phyloP scores from a whole-genome alignment of 1,140 invertebrate species.

The Drosophila bifasciata region DNA sequence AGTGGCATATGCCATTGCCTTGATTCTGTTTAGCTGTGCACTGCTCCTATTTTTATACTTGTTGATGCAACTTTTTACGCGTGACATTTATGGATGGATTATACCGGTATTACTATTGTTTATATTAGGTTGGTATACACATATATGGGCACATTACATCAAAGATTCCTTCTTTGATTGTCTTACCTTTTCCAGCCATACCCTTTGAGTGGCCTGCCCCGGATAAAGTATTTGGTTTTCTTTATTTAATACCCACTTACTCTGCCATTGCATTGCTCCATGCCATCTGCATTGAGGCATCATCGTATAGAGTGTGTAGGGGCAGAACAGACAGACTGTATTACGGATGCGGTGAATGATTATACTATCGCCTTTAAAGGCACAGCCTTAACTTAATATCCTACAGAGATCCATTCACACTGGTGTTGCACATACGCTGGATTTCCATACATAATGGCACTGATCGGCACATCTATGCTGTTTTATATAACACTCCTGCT shows the following conservation, averaged over 20 bases:
- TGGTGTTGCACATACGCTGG: neutral
- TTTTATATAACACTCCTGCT: slow-evolving; percentile 16
- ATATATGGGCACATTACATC: neutral
- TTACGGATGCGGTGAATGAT: slow-evolving; percentile 9
- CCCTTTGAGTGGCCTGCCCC: slow-evolving; percentile 1
- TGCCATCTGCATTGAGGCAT: slow-evolving; percentile 8
- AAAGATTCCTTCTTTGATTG: no score
- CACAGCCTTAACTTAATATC: neutral
- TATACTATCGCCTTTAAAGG: neutral
- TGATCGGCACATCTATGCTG: slow-evolving; percentile 1
- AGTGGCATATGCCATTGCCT: slow-evolving; percentile 12
- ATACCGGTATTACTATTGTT: slow-evolving; percentile 12
- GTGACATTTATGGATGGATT: slow-evolving; percentile 21
- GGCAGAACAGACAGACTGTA: neutral
- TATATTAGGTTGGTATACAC: neutral
- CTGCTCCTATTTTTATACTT: slow-evolving; percentile 28
- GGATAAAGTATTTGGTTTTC: slow-evolving; percentile 7
- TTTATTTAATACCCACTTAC: slow-evolving; percentile 17
- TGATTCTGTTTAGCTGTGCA: slow-evolving; percentile 18
- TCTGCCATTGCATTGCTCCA: slow-evolving; percentile 1
- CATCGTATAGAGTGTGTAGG: neutral
- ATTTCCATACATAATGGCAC: slow-evolving; percentile 7
- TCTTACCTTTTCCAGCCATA: slow-evolving; percentile 4
- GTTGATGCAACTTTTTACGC: slow-evolving; percentile 15
- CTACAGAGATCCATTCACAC: neutral